These are phyloP conservation scores for Polydrusus pterygomalis DNA, from an alignment of 2,888 invertebrate species.

Conservation along the genomic window DNA sequence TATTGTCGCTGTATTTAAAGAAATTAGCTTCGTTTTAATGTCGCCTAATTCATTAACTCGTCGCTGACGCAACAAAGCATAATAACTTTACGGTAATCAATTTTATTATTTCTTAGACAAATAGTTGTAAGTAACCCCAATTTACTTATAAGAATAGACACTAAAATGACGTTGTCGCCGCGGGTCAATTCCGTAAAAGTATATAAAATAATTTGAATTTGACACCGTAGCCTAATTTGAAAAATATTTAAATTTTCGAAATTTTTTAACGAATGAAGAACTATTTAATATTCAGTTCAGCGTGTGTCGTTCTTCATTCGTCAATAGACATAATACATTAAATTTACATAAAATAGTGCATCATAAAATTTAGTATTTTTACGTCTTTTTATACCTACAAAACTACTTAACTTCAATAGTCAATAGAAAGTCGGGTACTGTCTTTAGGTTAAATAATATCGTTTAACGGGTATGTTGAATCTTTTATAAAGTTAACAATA, in stretches of 20 bases:
- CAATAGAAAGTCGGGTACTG: slow-evolving; percentile 5
- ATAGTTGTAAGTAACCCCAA: no score
- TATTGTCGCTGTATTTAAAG: no score
- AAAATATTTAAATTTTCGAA: slow-evolving; percentile 13
- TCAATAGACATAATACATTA: not conserved
- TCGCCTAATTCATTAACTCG: no score
- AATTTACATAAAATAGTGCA: slow-evolving; percentile 15
- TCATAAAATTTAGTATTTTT: not conserved
- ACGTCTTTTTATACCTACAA: no score
- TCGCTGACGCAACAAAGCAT: no score
- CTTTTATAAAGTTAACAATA: no score
- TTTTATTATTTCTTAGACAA: not conserved
- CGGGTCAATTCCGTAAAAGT: slow-evolving; percentile 4
- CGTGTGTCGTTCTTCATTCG: not conserved
- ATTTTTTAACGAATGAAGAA: not conserved
- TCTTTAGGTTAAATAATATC: not conserved
- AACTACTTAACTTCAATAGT: not conserved
- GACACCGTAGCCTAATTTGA: slow-evolving; percentile 5
- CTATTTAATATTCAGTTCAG: not conserved
- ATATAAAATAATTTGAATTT: not conserved
- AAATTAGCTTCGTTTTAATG: no score
- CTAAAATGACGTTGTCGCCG: not conserved
- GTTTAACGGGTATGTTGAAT: no score
- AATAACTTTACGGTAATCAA: not conserved
- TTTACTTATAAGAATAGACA: not conserved